Evolutionary conservation across 1,140 invertebrate genomes (phyloP).

Genomic region (Drosophila erecta): DNA sequence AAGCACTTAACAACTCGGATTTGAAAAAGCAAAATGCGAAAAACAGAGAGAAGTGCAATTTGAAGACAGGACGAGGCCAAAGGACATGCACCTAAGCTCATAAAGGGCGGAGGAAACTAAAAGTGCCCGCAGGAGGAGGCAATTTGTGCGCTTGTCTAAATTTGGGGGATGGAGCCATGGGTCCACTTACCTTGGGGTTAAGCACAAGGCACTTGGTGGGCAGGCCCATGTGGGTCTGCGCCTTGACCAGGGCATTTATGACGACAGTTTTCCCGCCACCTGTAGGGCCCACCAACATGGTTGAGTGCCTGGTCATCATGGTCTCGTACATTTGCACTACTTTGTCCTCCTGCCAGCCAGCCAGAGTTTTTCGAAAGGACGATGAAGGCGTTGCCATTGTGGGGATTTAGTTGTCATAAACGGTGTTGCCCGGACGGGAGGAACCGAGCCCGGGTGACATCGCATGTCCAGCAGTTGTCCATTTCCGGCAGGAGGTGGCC

Average conservation of each 20-base stretch:
- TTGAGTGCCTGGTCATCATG: slow-evolving; percentile 96
- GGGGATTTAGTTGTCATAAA: slow-evolving; percentile 81
- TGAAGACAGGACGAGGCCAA: slow-evolving; percentile 46
- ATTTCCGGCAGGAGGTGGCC: slow-evolving; percentile 56
- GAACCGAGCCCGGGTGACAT: slow-evolving; percentile 46
- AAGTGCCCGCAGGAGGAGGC: slow-evolving; percentile 22
- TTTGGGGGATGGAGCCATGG: not conserved
- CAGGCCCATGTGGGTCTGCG: slow-evolving; percentile 90
- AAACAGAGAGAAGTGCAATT: slow-evolving; percentile 46
- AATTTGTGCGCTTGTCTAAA: slow-evolving; percentile 43
- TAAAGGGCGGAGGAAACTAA: slow-evolving; percentile 45
- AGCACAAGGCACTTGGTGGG: slow-evolving; percentile 91
- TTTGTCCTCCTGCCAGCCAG: slow-evolving; percentile 90
- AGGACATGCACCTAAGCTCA: slow-evolving; percentile 27
- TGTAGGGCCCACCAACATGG: slow-evolving; percentile 96
- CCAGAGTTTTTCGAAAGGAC: slow-evolving; percentile 1
- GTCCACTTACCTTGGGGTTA: slow-evolving; percentile 91
- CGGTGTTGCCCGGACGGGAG: slow-evolving; percentile 45
- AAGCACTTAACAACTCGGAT: slow-evolving; percentile 52
- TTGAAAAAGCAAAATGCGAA: slow-evolving; percentile 42
- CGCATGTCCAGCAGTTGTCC: slow-evolving; percentile 70
- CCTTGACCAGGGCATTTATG: slow-evolving; percentile 91
- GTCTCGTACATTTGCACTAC: slow-evolving; percentile 96
- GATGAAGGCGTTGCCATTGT: slow-evolving; percentile 60
- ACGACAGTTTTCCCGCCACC: slow-evolving; percentile 96